phyloP scores from a whole-genome alignment of 2,888 invertebrate genomes.

The Leucophenga montana region DNA sequence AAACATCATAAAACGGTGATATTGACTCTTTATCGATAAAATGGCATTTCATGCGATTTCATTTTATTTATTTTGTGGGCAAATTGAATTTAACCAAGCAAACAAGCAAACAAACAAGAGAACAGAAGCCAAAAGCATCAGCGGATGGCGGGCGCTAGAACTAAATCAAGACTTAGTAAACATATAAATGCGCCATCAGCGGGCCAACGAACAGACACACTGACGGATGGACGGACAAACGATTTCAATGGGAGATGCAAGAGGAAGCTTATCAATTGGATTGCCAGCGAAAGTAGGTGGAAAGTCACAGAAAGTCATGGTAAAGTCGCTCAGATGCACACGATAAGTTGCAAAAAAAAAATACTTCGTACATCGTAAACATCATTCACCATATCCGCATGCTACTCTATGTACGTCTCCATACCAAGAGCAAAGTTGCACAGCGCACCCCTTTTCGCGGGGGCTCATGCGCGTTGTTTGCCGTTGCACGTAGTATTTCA shows the following conservation, averaged over 20 bases:
- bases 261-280: conserved; percentile 18
- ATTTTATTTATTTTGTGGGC: conserved; percentile 59
- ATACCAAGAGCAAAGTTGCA: too few species aligned
- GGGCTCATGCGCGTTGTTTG: conserved; percentile 11
- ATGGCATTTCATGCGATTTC: conserved; percentile 61
- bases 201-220: neutral
- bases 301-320: conserved; percentile 15
- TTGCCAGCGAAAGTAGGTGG: conserved; percentile 6
- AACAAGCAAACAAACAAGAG: conserved; percentile 26
- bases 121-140: conserved; percentile 19
- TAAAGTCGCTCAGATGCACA: conserved; percentile 40
- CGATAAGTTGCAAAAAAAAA: conserved; percentile 63
- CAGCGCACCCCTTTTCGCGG: conserved; percentile 17
- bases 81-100: conserved; percentile 54
- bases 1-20: conserved; percentile 49
- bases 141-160: conserved; percentile 41
- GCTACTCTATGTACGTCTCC: neutral
- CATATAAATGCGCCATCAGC: conserved; percentile 39
- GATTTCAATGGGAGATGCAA: neutral
- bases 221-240: conserved; percentile 31
- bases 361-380: conserved; percentile 63
- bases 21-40: conserved; percentile 54
- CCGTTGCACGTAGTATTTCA: conserved; percentile 65
- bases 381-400: conserved; percentile 19
- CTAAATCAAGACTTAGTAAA: conserved; percentile 58